Evolutionary conservation across 2,888 invertebrate species (phyloP).

Genomic region (Cephus pulcher): DNA sequence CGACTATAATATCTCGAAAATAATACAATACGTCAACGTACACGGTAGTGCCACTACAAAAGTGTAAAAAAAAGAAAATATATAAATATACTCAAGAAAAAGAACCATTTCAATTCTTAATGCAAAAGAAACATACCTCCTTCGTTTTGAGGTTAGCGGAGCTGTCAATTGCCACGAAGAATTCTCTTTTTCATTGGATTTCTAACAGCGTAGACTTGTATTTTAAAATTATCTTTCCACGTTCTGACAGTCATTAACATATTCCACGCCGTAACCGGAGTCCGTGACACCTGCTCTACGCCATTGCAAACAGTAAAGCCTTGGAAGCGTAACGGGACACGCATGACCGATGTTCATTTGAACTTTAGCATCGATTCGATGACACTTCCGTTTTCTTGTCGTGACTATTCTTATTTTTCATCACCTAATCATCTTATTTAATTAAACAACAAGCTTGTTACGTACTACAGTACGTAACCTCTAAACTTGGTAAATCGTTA

Average conservation of each 20-base stretch:
- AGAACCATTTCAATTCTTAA: no score
- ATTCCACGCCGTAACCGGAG: neutral
- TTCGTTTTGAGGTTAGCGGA: neutral
- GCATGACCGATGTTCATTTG: constrained; percentile 25
- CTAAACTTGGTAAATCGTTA: neutral
- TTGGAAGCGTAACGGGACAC: constrained; percentile 31
- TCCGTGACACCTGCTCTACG: neutral
- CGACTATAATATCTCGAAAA: neutral
- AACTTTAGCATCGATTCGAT: constrained; percentile 9
- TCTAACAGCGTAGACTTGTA: neutral
- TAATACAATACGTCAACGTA: neutral
- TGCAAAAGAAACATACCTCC: no score
- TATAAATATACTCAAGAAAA: no score
- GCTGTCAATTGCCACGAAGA: neutral
- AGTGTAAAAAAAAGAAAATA: no score
- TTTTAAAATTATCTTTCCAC: neutral
- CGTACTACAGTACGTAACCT: neutral
- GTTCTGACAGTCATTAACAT: neutral
- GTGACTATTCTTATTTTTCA: neutral
- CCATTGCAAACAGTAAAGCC: constrained; percentile 3
- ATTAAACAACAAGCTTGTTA: neutral
- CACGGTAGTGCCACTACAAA: neutral
- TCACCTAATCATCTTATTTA: neutral
- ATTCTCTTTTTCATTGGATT: neutral
- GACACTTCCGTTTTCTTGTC: neutral